Conservation (phyloP, 2,113 vertebrate species). For the Leuciscus idus region DNA sequence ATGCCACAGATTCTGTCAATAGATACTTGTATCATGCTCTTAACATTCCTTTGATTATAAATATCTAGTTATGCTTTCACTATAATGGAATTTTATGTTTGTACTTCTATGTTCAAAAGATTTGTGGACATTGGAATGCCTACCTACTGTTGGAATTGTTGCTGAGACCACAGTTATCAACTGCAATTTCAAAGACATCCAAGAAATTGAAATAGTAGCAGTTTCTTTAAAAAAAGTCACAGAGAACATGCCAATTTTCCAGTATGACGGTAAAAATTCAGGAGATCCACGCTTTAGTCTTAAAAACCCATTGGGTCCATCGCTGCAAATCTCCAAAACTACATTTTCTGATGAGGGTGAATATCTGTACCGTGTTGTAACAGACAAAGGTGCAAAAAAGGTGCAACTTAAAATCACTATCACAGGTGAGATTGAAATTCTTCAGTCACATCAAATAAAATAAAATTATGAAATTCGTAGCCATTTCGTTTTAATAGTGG, state of each 20-base stretch:
- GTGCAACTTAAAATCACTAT: accelerated
- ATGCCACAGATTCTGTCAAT: neutral
- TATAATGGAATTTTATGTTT: neutral
- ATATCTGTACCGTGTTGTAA: slow-evolving; percentile 1
- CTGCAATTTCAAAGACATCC: slow-evolving; percentile 2
- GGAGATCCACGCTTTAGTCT: neutral
- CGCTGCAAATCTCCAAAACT: slow-evolving; percentile 65
- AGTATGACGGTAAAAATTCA: accelerated
- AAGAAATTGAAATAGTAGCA: neutral
- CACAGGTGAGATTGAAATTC: slow-evolving; percentile 63
- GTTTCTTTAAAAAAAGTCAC: neutral
- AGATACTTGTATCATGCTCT: neutral
- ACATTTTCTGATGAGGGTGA: slow-evolving; percentile 17
- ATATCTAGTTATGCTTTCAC: neutral
- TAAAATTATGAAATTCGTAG: neutral
- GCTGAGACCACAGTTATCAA: slow-evolving; percentile 37
- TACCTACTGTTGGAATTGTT: neutral
- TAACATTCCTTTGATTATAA: neutral
- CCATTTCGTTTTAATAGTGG: neutral
- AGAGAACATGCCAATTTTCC: neutral
- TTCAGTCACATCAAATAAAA: neutral
- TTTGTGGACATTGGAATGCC: slow-evolving; percentile 37
- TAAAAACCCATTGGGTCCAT: slow-evolving; percentile 52
- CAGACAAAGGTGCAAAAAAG: accelerated
- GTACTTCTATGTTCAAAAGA: slow-evolving; percentile 43